Base-by-base conservation (phyloP, 2,113 vertebrate species). In the Rhadina sibilatrix region DNA sequence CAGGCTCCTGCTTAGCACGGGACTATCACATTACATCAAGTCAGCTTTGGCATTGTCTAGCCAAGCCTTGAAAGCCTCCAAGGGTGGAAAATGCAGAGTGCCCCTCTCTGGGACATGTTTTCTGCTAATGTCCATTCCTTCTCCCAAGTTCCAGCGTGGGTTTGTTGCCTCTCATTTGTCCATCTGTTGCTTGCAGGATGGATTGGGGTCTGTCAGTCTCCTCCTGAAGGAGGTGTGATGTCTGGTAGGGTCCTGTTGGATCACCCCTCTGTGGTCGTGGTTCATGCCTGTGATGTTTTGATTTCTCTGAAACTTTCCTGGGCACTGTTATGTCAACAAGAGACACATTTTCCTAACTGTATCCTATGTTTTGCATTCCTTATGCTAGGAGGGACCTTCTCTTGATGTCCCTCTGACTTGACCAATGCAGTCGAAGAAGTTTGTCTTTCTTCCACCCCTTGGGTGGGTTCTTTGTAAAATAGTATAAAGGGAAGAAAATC, bases 161-260 rank as follows among this genome's bases (percentile, higher is more conserved):
- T 57, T 87, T 89, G 17, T 77, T 89, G 47, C 37, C 31, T 15
- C 21, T 59, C 21, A 11, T 63, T 85, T 93, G 59, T 44, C 24
- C 44, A 46, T 47, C 59, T n/a, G 24, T 23, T 4, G 2, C 40
- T 86, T 9, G 0, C 53, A 74, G 54, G 27, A 35, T 40, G 22
- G 11, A 1, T n/a, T 53, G 20, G 40, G 5, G 20, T 72, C 19
- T 16, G 5, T 66, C 50, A 31, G 17, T 49, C 13, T 83, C 14
- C 23, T 20, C 4, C 24, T 1, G 3, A 87, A 23, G 17, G 35
- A 80, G 12, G 12, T 0, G 0, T 52, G 16, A 65, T 83, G 83
- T 60, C 33, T 31, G 37, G 3, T 11, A 65, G 42, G 10, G 0
- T 78, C 12, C 15, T 52, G 8, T 52, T 69, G 60, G 59, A 42